Evolutionary conservation across 2,797 vertebrate genomes (phyloP).

Genomic region (Pipistrellus pipistrellus): DNA sequence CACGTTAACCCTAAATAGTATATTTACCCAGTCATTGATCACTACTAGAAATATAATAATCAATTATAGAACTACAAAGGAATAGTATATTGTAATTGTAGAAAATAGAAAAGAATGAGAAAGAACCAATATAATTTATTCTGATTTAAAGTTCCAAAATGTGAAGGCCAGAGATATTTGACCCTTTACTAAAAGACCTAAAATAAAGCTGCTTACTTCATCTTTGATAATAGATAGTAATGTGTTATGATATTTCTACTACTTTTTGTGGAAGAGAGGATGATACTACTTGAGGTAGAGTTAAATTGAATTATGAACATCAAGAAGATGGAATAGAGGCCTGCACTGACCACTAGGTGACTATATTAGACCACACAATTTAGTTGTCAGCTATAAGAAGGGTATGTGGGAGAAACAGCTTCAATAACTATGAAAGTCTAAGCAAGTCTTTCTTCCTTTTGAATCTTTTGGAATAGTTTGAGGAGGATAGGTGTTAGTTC

Average conservation of each 20-base stretch:
- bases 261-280: conserved; percentile 30
- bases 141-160: conserved; percentile 55
- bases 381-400: neutral
- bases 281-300: neutral
- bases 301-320: neutral
- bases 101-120: conserved; percentile 27
- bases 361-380: conserved; percentile 51
- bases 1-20: neutral
- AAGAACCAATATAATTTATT: conserved; percentile 31
- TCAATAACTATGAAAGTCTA: neutral
- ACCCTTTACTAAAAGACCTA: conserved; percentile 29
- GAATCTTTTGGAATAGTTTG: neutral
- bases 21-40: neutral
- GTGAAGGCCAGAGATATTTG: neutral
- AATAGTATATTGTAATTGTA: neutral
- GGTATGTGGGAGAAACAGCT: neutral
- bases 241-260: neutral
- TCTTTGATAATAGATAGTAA: neutral
- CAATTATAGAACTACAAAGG: neutral
- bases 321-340: conserved; percentile 54
- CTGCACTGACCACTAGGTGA: conserved; percentile 76
- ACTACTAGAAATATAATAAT: neutral
- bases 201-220: neutral
- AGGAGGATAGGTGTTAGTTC: neutral
- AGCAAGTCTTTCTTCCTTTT: neutral